Evolutionary conservation across 1,140 invertebrate genomes (phyloP).

Genomic region (Scaptomyza pallida): DNA sequence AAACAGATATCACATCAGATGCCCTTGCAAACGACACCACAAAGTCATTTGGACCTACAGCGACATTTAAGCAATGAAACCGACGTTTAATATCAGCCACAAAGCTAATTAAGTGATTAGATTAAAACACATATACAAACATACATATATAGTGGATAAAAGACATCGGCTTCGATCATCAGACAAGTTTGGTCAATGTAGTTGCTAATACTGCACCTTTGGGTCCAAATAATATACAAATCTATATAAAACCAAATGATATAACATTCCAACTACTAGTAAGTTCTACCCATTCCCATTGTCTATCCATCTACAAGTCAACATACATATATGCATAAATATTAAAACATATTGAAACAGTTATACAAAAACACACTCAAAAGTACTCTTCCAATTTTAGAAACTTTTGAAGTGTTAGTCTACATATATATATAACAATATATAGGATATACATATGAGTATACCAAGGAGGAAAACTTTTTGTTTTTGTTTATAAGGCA

Average conservation of each 20-base stretch:
- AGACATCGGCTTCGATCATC: neutral
- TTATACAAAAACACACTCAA: conserved; percentile 23
- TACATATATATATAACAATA: neutral
- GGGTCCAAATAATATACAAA: conserved; percentile 39
- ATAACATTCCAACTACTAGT: conserved; percentile 13
- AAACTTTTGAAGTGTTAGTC: neutral
- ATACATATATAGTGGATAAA: conserved; percentile 15
- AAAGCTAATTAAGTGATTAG: conserved; percentile 4
- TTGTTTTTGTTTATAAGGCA: neutral
- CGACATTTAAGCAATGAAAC: conserved; percentile 66
- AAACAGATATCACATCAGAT: conserved; percentile 68
- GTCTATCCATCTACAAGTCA: conserved; percentile 42
- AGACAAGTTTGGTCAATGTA: conserved; percentile 14
- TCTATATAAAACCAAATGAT: conserved; percentile 2
- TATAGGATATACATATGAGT: neutral
- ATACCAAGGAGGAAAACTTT: neutral
- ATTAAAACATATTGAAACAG: conserved; percentile 14
- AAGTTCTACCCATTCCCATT: conserved; percentile 52
- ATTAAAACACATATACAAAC: conserved; percentile 2
- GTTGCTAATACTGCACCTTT: conserved; percentile 37
- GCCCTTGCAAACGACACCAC: conserved; percentile 48
- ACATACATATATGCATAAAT: conserved; percentile 1
- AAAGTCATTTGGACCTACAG: conserved; percentile 35
- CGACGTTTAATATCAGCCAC: conserved; percentile 54
- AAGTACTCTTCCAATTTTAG: conserved; percentile 25